These are phyloP conservation scores for Takifugu flavidus DNA, from an alignment of 2,113 vertebrate genomes.

Conservation along the genomic window DNA sequence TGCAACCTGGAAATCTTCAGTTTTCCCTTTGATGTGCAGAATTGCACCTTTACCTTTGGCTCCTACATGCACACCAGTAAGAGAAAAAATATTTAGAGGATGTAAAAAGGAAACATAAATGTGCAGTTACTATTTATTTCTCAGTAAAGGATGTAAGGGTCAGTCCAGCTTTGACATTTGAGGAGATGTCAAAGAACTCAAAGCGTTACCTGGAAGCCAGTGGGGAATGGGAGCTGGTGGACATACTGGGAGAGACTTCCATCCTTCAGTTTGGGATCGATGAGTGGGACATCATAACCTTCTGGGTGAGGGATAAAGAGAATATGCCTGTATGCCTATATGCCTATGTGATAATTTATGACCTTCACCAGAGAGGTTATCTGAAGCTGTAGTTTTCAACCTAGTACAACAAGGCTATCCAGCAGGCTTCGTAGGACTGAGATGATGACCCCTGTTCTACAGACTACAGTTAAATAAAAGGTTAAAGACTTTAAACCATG, in stretches of 20 bases:
- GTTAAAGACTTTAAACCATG: neutral
- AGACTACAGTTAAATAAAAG: no score
- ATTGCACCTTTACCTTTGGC: slow-evolving; percentile 79
- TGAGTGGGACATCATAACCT: slow-evolving; percentile 82
- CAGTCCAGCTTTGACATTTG: slow-evolving; percentile 73
- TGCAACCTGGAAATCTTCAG: slow-evolving; percentile 83
- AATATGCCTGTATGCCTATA: neutral
- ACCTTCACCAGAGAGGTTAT: no score
- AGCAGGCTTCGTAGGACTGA: no score
- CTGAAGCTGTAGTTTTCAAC: no score
- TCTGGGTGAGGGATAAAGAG: slow-evolving; percentile 67
- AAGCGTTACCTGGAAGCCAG: slow-evolving; percentile 78
- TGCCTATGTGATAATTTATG: no score
- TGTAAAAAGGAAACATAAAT: neutral
- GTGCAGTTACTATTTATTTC: neutral
- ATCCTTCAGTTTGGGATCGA: slow-evolving; percentile 76
- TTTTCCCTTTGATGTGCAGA: slow-evolving; percentile 83
- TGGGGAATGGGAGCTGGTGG: slow-evolving; percentile 77
- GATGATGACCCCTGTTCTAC: no score
- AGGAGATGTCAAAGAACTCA: slow-evolving; percentile 76
- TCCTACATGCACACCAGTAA: slow-evolving; percentile 83
- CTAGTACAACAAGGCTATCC: no score
- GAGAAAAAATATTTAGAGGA: neutral
- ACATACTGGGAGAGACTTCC: slow-evolving; percentile 64
- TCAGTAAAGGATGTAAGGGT: slow-evolving; percentile 74